Percentiles rank a stretch among this genome's conserved stretches.
phyloP scores from a whole-genome alignment of 2,113 vertebrate genomes.

The Polypterus bichir region DNA sequence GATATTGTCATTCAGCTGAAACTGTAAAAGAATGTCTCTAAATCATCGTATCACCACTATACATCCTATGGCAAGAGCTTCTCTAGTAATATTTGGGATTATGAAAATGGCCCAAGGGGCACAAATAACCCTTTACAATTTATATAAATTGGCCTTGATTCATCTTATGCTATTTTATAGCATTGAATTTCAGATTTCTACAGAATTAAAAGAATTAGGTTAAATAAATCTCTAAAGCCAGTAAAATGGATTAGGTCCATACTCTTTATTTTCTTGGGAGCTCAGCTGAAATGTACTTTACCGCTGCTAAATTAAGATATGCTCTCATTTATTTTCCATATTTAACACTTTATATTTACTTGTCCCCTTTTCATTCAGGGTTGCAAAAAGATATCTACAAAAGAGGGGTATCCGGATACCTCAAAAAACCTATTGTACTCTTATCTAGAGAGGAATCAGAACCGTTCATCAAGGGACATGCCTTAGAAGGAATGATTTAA shows the following conservation, averaged over 20 bases:
- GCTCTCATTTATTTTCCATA: conserved; percentile 32
- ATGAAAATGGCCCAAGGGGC: background rate
- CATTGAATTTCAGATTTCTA: conserved; percentile 40
- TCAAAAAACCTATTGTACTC: too few relatives aligned
- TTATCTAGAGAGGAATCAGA: too few relatives aligned
- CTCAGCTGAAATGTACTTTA: conserved; percentile 31
- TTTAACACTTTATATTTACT: too few relatives aligned
- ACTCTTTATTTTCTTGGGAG: conserved; percentile 33
- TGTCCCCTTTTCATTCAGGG: too few relatives aligned
- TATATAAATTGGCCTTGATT: conserved; percentile 5
- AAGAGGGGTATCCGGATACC: too few relatives aligned
- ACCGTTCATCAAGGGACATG: too few relatives aligned
- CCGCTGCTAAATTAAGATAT: conserved; percentile 41
- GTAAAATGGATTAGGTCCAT: conserved; percentile 41
- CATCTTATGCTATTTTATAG: conserved; percentile 38
- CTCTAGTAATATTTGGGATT: background rate
- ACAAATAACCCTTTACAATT: background rate
- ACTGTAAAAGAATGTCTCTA: too few relatives aligned
- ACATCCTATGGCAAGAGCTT: background rate
- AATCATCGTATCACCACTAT: too few relatives aligned
- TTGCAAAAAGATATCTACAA: too few relatives aligned
- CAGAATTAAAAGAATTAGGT: conserved; percentile 45
- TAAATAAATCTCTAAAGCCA: conserved; percentile 42
- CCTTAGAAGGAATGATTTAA: too few relatives aligned
- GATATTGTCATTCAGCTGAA: too few relatives aligned